phyloP scores from a whole-genome alignment of 30 jellyfish, hydroid and myxozoan genomes.

The Calvadosia cruxmelitensis region DNA sequence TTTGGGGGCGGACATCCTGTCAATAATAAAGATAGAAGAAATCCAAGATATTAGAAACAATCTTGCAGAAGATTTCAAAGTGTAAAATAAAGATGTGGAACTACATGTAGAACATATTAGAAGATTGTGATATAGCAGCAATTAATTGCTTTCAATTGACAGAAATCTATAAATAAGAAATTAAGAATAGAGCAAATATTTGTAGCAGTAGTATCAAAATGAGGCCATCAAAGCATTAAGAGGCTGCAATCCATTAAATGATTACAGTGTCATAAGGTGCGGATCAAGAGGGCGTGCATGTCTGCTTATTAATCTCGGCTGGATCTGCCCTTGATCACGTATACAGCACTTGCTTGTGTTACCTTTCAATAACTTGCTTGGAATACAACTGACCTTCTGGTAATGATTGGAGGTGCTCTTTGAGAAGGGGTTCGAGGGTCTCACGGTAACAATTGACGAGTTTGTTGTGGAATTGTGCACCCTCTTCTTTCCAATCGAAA shows the following conservation, averaged over 20 bases:
- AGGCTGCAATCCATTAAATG: too few relatives aligned
- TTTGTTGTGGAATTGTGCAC: slow-evolving; percentile 67
- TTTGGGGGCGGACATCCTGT: slow-evolving; percentile 19
- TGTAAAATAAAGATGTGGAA: not conserved
- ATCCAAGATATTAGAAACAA: not conserved
- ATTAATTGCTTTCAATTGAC: too few relatives aligned
- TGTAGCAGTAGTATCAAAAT: too few relatives aligned
- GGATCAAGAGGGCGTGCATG: too few relatives aligned
- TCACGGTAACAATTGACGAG: slow-evolving; percentile 65
- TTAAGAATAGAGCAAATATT: too few relatives aligned
- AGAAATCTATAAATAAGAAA: too few relatives aligned
- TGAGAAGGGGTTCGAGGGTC: slow-evolving; percentile 32
- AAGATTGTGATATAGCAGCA: too few relatives aligned
- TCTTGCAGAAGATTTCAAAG: not conserved
- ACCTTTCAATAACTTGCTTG: not conserved
- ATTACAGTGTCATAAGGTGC: too few relatives aligned
- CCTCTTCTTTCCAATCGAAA: slow-evolving; percentile 72
- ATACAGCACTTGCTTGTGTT: too few relatives aligned
- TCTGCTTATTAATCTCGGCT: too few relatives aligned
- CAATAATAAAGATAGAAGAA: not conserved
- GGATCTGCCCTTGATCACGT: too few relatives aligned
- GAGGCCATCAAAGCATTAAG: too few relatives aligned
- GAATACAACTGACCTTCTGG: slow-evolving; percentile 22
- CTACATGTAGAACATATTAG: not conserved
- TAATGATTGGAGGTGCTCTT: slow-evolving; percentile 36